phyloP scores from a whole-genome alignment of 2,888 invertebrate species.

The Byasa hedistus region DNA sequence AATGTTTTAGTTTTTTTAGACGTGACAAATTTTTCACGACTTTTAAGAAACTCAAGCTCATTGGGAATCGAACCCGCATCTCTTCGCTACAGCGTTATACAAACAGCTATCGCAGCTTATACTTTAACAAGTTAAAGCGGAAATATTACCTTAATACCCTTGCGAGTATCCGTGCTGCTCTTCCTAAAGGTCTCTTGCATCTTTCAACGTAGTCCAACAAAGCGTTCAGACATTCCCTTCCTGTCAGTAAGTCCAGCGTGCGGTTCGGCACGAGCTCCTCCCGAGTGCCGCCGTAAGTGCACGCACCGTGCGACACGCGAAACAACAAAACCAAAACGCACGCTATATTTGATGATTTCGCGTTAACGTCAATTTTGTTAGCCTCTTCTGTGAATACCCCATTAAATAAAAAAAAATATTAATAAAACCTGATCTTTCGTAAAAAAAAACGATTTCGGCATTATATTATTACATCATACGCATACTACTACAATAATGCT shows the following conservation, averaged over 20 bases:
- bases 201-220: slow-evolving; percentile 71
- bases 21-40: too few species aligned
- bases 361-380: slow-evolving; percentile 43
- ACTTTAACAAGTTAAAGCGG: background rate
- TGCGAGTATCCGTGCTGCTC: slow-evolving; percentile 75
- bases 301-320: slow-evolving; percentile 64
- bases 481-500: too few species aligned
- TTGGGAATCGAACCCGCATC: too few species aligned
- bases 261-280: slow-evolving; percentile 57
- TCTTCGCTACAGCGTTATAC: too few species aligned
- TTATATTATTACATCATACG: too few species aligned
- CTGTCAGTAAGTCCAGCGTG: slow-evolving; percentile 60
- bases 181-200: slow-evolving; percentile 67
- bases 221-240: slow-evolving; percentile 62
- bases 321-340: slow-evolving; percentile 67
- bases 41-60: too few species aligned
- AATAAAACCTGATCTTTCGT: background rate
- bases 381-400: slow-evolving; percentile 45
- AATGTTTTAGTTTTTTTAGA: too few species aligned
- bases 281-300: slow-evolving; percentile 45
- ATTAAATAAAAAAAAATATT: background rate
- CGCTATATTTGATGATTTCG: slow-evolving; percentile 60
- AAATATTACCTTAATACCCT: slow-evolving; percentile 71
- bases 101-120: too few species aligned
- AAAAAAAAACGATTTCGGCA: too few species aligned